These are phyloP conservation scores for Ochlodes sylvanus DNA, from an alignment of 2,888 invertebrate genomes.

Conservation along the genomic window DNA sequence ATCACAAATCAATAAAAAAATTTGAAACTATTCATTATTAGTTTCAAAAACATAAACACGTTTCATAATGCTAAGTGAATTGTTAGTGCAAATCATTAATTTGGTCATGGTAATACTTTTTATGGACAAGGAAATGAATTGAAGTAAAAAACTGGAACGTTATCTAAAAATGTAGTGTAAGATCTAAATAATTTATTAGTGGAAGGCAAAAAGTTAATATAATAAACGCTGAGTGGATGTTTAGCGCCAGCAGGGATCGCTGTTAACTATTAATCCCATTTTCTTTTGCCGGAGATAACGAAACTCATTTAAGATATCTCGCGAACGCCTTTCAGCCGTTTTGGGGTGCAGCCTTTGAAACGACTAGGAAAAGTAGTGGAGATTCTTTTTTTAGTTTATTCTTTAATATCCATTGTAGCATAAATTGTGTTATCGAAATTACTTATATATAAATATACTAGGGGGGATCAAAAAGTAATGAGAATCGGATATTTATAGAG, in stretches of 20 bases:
- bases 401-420: background rate
- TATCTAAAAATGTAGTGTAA: constrained; percentile 39
- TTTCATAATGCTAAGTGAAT: too few relatives aligned
- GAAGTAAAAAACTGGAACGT: background rate
- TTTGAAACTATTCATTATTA: too few relatives aligned
- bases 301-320: constrained; percentile 84
- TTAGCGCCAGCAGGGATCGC: constrained; percentile 68
- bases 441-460: too few relatives aligned
- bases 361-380: constrained; percentile 55
- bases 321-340: constrained; percentile 77
- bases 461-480: too few relatives aligned
- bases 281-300: constrained; percentile 81
- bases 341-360: constrained; percentile 71
- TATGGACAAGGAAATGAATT: background rate
- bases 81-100: too few relatives aligned
- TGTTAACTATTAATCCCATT: constrained; percentile 83
- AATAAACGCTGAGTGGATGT: constrained; percentile 58
- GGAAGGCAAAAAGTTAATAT: constrained; percentile 42
- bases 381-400: constrained; percentile 23
- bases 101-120: too few relatives aligned
- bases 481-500: too few relatives aligned
- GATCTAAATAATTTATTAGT: constrained; percentile 46
- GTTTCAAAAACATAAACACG: too few relatives aligned
- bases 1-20: too few relatives aligned
- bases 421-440: background rate